Evolutionary conservation across 2,113 vertebrate species (phyloP).

Genomic region (Python bivittatus): DNA sequence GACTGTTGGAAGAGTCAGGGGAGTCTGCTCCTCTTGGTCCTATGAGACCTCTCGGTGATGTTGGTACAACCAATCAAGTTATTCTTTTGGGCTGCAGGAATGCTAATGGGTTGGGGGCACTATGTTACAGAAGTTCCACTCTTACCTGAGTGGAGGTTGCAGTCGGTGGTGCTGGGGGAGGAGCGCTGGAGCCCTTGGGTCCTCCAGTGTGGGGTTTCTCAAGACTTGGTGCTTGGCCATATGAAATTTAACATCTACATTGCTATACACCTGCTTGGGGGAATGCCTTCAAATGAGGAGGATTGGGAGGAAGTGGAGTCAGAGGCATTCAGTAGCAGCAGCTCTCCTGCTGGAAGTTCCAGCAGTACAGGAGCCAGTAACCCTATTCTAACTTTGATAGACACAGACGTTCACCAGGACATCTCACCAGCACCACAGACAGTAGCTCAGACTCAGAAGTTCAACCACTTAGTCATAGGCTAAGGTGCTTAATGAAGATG

Average conservation of each 20-base stretch:
- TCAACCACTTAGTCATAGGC: neutral
- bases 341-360: neutral
- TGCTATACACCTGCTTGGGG: neutral
- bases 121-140: neutral
- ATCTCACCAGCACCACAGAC: neutral
- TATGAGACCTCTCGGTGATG: neutral
- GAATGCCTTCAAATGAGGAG: neutral
- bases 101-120: neutral
- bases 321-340: neutral
- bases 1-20: too few species aligned
- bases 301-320: neutral
- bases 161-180: neutral
- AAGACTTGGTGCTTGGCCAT: neutral
- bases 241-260: neutral
- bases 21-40: too few species aligned
- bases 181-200: neutral
- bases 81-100: neutral
- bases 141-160: neutral
- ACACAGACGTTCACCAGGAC: neutral
- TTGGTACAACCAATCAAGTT: neutral
- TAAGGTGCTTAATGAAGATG: neutral
- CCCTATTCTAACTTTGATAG: neutral
- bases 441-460: neutral
- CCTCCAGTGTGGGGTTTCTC: neutral
- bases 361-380: neutral